Base-by-base conservation (phyloP, 2,888 invertebrate species). In the Punctoribates punctum region DNA sequence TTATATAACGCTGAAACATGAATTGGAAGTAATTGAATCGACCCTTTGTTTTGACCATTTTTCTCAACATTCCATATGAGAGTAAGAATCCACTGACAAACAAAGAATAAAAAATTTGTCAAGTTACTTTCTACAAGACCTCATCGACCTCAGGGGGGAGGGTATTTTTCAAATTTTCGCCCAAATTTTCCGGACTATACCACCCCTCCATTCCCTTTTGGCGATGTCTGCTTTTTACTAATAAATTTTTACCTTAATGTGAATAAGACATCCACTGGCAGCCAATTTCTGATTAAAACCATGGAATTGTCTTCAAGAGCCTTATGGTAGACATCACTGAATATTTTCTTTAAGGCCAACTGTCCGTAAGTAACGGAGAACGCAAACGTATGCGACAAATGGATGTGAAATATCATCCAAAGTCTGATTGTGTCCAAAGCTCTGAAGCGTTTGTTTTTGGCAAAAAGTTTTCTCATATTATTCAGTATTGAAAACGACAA, bases 391-490 rank as follows among this genome's bases (percentile, higher is more conserved):
- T 42, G 20, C 70, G 38, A 51, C 29, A 75, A 38, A 57, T 75
- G 75, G n/a, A 75, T 67, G 34, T 75, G 25, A n/a, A 75, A 34
- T 46, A 75, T 57, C 29, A 75, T 20, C 20, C 48, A 34, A n/a
- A 75, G 70, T 75, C 70, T 75, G 5, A 75, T 75, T 27, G 75
- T 72, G 70, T 75, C 75, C 25, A 75, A 46, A 34, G 75, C 72
- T 3, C 38, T 46, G 29, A 75, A 75, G 0, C 27, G n/a, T 13
- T 46, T 20, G 17, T 72, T 27, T 70, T 75, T 75, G 23, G 29
- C 29, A 1, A 75, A 42, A 23, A 75, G 15, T 29, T 29, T 29
- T 15, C 70, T 65, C 3, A 29, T 70, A 38, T 75, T 75, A 11
- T 48, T 75, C 20, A 70, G 20, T 15, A 51, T 15, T 13, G 75